Evolutionary conservation across 2,888 invertebrate genomes (phyloP), one percentile per base, ranked within the genome.

Genomic region (Scaptomyza polygonia): DNA sequence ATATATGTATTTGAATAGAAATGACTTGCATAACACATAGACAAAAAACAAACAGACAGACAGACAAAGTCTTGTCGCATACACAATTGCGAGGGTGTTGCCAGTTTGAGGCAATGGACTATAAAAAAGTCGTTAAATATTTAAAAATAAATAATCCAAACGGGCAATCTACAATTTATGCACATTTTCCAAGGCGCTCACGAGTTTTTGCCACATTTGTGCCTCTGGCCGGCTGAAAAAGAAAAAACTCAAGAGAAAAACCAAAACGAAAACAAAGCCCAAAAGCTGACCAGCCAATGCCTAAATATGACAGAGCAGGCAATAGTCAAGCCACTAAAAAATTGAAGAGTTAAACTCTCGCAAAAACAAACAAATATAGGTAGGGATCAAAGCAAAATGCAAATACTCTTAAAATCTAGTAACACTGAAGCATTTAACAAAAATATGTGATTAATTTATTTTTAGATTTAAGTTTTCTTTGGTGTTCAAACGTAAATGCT

Each of bases 81-180:
- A 63, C 68, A 63, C 68, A 63, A 62, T 53, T 82, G 81, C 82
- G 79, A 73, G 86, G 79, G 86, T 86, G 80, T 81, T 81, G 70
- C 83, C 83, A 49, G 57, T 54, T 16, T 48, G 12, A 18, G 3
- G 52, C 57, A 5, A 9, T 39, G 16, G 44, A 58, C 57, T 51
- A 68, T 72, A 85, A 84, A 84, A 80, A 73, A 82, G 67, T 79
- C 86, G 82, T 81, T 81, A 79, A 76, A 86, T 79, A 82, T 76
- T 82, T 64, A 68, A 67, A 72, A 72, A 82, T 66, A 86, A 83
- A 86, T 86, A 86, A 82, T 80, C 80, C 84, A 64, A 62, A 56
- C 54, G 53, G 65, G 42, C 82, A 81, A 79, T 79, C 79, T 74
- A 66, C 73, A 78, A 67, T 71, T 76, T 72, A 76, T 69, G 69